Base-by-base conservation (phyloP, 1,140 invertebrate genomes). In the Papilio glaucus region DNA sequence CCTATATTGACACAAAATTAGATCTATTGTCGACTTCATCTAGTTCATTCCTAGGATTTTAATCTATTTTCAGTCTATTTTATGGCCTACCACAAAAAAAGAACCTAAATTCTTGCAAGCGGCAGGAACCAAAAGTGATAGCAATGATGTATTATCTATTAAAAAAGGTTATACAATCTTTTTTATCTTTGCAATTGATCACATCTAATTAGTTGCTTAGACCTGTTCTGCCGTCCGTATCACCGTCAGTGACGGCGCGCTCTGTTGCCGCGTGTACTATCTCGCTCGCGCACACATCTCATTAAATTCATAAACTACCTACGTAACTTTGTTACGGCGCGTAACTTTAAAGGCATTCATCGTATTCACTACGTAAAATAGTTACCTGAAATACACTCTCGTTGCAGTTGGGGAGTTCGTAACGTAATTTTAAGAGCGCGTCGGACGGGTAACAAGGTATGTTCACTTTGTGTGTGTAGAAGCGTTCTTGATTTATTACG, bases 261-360 rank as follows among this genome's bases (percentile, higher is more conserved):
- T 65, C 62, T 37, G 38, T 37, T 8, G 33, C 38, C 33, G 29
- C 29, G 38, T 9, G 18, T 38, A 37, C 26, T 37, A 65, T 37
- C 49, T 57, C 33, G 9, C 26, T 65, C 38, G 13, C 39, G 41
- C 65, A 68, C 45, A 18, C 65, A 68, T 68, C 39, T 68, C 65
- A 68, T 68, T 68, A 68, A 68, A 68, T 68, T 68, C 65, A 68
- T 45, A 68, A 68, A 68, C 65, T 68, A 45, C 65, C 65, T 38
- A 45, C 18, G 18, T 45, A 68, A 68, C 65, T 68, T 45, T 45
- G 65, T 68, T 68, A 68, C 24, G 65, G 13, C 24, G 65, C 21
- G 65, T 39, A 68, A 68, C 65, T 68, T 68, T 68, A 68, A 29
- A 68, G 41, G 65, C 65, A 68, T 68, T 68, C 65, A 68, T 68